A percentile compares a stretch with the other conserved stretches of the same genome.
These are phyloP conservation scores for Caenorhabditis latens DNA, from an alignment of 1,140 invertebrate species.

Conservation along the genomic window DNA sequence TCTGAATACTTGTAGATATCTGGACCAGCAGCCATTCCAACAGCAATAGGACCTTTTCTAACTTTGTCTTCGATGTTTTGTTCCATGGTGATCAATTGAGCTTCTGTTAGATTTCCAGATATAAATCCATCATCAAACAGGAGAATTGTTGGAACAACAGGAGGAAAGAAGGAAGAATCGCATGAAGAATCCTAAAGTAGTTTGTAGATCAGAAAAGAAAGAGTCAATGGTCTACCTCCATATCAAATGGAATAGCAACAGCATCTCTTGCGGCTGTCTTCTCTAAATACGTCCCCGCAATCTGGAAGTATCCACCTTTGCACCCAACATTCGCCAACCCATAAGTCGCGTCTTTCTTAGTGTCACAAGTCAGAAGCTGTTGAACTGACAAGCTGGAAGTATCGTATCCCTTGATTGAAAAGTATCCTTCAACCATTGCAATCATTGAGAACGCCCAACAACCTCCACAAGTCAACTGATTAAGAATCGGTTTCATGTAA, in stretches of 20 bases:
- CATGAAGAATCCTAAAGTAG: background rate
- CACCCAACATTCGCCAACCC: constrained; percentile 54
- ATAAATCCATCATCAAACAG: constrained; percentile 45
- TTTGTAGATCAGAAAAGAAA: background rate
- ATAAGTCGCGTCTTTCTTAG: constrained; percentile 17
- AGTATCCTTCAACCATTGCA: constrained; percentile 51
- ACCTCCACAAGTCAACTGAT: constrained; percentile 59
- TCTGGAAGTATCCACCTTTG: constrained; percentile 57
- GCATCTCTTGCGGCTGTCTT: constrained; percentile 3
- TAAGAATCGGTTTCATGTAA: constrained; percentile 33
- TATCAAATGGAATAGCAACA: constrained; percentile 18
- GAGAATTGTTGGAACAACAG: constrained; percentile 6
- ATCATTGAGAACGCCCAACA: constrained; percentile 63
- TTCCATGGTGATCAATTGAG: constrained; percentile 40
- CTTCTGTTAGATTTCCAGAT: background rate
- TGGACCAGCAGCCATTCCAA: constrained; percentile 45
- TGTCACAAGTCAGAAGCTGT: constrained; percentile 60
- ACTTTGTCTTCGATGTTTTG: constrained; percentile 59
- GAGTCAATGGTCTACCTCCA: background rate
- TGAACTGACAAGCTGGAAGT: constrained; percentile 55
- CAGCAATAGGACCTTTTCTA: constrained; percentile 45
- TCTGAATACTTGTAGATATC: constrained; percentile 36
- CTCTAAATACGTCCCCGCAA: constrained; percentile 47
- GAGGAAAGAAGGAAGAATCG: background rate
- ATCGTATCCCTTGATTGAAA: constrained; percentile 38